A percentile compares a stretch with the other conserved stretches of the same genome.
These are phyloP conservation scores for Coenonympha arcania DNA, from an alignment of 2,888 invertebrate species.

Conservation along the genomic window DNA sequence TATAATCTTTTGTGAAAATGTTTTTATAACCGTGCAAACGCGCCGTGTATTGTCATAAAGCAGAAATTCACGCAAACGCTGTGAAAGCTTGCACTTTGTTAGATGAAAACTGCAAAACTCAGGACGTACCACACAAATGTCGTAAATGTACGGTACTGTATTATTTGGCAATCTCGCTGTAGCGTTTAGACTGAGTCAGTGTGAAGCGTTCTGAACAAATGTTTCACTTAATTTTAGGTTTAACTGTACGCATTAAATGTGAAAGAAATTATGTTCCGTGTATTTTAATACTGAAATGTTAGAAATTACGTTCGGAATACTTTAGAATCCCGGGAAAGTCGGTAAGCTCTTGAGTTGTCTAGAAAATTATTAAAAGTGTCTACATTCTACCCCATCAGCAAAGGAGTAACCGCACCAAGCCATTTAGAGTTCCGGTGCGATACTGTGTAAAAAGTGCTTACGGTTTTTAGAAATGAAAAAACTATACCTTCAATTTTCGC, in stretches of 20 bases:
- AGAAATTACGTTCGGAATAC: too few species aligned
- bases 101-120: conserved; percentile 60
- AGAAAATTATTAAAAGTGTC: too few species aligned
- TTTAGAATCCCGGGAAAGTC: too few species aligned
- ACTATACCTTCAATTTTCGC: too few species aligned
- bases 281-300: too few species aligned
- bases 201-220: conserved; percentile 17
- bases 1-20: conserved; percentile 34
- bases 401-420: too few species aligned
- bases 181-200: conserved; percentile 35
- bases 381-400: too few species aligned
- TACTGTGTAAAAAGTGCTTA: too few species aligned
- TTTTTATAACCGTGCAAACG: conserved; percentile 39
- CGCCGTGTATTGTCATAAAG: conserved; percentile 51
- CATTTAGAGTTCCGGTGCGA: too few species aligned
- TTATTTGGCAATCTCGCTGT: conserved; percentile 36
- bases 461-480: too few species aligned
- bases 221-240: not conserved
- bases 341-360: too few species aligned
- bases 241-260: not conserved
- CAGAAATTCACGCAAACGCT: conserved; percentile 48
- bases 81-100: conserved; percentile 62
- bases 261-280: not conserved
- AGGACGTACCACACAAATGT: conserved; percentile 47
- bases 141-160: conserved; percentile 41